phyloP scores from a whole-genome alignment of 2,113 vertebrate species.

The Pelodiscus sinensis region DNA sequence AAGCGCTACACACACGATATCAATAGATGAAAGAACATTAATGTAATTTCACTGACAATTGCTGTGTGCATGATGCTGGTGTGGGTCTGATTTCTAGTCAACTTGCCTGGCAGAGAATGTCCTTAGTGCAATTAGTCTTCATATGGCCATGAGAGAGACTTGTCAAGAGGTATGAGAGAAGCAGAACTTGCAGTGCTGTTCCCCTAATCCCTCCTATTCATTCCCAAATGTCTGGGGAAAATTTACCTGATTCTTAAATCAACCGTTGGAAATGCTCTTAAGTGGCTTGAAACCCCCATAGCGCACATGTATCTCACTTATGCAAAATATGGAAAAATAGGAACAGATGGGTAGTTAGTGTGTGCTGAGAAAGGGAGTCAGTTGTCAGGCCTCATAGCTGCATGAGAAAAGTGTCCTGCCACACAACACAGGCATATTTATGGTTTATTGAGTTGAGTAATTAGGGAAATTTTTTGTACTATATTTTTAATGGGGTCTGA shows the following conservation, averaged over 20 bases:
- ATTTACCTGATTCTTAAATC: neutral
- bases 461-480: neutral
- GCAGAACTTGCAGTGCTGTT: neutral
- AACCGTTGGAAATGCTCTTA: neutral
- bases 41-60: neutral
- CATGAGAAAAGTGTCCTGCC: neutral
- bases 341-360: neutral
- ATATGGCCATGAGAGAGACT: neutral
- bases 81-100: neutral
- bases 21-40: neutral
- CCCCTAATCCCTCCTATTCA: neutral
- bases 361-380: neutral
- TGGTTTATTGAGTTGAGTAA: neutral
- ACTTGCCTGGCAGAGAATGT: neutral
- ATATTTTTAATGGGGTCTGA: neutral
- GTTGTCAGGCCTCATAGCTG: neutral
- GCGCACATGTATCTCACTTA: neutral
- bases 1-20: neutral
- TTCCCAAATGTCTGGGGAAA: neutral
- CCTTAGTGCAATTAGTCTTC: neutral
- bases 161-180: neutral
- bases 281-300: neutral
- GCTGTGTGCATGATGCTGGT: neutral
- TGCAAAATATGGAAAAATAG: neutral
- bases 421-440: neutral